These are phyloP conservation scores for Gadus macrocephalus DNA, from an alignment of 2,113 vertebrate genomes.

Conservation along the genomic window DNA sequence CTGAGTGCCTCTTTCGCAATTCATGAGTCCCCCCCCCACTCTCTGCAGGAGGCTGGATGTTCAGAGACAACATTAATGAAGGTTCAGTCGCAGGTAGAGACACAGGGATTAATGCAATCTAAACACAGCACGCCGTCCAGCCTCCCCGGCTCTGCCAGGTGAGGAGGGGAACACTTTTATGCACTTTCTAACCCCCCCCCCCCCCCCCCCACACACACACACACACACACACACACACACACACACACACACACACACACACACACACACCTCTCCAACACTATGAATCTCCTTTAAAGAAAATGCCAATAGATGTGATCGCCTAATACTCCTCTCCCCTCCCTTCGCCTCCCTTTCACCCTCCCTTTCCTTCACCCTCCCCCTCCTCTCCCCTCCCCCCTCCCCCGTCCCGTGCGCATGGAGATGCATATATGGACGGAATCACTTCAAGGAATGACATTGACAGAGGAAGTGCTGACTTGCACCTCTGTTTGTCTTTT, in stretches of 20 bases:
- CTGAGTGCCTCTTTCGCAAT: constrained; percentile 59
- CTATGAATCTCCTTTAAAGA: constrained; percentile 95
- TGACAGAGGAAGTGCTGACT: constrained; percentile 99
- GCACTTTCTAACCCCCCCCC: constrained; percentile 71
- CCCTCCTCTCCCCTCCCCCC: constrained; percentile 79
- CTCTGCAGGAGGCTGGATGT: constrained; percentile 72
- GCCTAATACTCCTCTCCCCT: constrained; percentile 84
- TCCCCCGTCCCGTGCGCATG: constrained; percentile 64
- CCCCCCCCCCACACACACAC: constrained; percentile 10
- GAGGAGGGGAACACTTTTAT: constrained; percentile 58
- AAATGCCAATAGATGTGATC: constrained; percentile 95
- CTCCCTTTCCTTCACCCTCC: constrained; percentile 75
- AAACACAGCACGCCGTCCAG: constrained; percentile 59
- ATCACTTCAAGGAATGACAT: constrained; percentile 97
- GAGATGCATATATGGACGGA: constrained; percentile 86
- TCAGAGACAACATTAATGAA: constrained; percentile 74
- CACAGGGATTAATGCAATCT: constrained; percentile 69
- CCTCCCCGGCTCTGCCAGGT: constrained; percentile 33
- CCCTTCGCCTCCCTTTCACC: constrained; percentile 71
- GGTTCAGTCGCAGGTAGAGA: constrained; percentile 73
- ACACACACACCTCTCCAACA: constrained; percentile 57
- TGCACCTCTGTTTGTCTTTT: constrained; percentile 98
- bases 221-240: too few relatives aligned
- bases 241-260: too few relatives aligned
- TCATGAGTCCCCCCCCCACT: constrained; percentile 49